Conservation (phyloP, 2,797 vertebrate genomes). For the Xenopus petersii region DNA sequence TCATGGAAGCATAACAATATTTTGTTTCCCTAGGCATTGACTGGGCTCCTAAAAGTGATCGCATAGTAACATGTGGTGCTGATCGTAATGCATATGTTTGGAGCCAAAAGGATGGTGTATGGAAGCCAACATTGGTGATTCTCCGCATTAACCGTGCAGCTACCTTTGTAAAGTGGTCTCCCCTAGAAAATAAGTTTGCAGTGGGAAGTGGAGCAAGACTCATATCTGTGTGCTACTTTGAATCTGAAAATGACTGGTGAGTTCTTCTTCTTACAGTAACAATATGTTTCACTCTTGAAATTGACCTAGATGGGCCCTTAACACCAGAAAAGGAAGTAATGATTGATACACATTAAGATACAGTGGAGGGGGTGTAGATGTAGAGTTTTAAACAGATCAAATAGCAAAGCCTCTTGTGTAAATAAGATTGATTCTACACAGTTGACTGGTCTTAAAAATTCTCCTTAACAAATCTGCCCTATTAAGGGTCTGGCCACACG, state of each 20-base stretch:
- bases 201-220: constrained; percentile 94
- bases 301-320: no score
- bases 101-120: constrained; percentile 94
- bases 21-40: constrained; percentile 78
- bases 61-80: constrained; percentile 96
- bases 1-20: no score
- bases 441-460: no score
- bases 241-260: constrained; percentile 98
- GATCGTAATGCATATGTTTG: constrained; percentile 97
- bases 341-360: no score
- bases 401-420: no score
- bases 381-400: no score
- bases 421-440: no score
- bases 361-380: no score
- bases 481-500: no score
- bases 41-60: constrained; percentile 97
- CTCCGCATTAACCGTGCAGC: constrained; percentile 95
- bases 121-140: constrained; percentile 97
- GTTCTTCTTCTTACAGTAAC: constrained; percentile 39
- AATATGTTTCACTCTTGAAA: not conserved
- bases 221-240: constrained; percentile 98
- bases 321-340: no score
- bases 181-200: constrained; percentile 95
- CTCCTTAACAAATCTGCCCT: no score
- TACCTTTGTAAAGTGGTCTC: constrained; percentile 97